Conservation (phyloP, 2,113 vertebrate genomes). For the Apodemus sylvaticus region DNA sequence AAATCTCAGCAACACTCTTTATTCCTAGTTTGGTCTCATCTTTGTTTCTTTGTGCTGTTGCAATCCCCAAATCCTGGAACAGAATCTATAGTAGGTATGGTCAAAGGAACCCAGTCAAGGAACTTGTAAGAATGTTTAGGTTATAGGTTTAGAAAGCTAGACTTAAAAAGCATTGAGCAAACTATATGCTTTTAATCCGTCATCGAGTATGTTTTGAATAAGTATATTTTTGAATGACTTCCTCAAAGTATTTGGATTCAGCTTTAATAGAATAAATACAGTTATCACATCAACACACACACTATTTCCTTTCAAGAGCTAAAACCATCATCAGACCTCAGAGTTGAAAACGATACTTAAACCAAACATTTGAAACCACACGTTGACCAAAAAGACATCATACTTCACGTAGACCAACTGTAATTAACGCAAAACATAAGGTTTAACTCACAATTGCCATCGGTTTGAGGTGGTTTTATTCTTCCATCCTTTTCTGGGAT, state of each 20-base stretch:
- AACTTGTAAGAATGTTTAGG: not conserved
- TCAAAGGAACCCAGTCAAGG: not conserved
- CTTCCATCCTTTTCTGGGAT: conserved; percentile 53
- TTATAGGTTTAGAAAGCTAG: conserved; percentile 27
- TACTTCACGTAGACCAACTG: conserved; percentile 44
- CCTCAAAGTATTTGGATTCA: conserved; percentile 43
- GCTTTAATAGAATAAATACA: conserved; percentile 54
- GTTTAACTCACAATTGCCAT: conserved; percentile 56
- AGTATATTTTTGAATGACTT: conserved; percentile 61
- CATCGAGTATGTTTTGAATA: conserved; percentile 30
- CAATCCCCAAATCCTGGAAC: not conserved
- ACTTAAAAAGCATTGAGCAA: not conserved
- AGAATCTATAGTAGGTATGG: not conserved
- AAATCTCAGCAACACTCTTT: not conserved
- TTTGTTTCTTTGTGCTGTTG: not conserved
- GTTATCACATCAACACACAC: conserved; percentile 49
- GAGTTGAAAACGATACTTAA: conserved; percentile 62
- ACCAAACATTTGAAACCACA: conserved; percentile 63
- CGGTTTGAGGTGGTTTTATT: conserved; percentile 61
- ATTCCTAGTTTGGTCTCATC: not conserved
- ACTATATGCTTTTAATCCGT: not conserved
- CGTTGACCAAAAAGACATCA: conserved; percentile 59
- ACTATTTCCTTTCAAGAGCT: conserved; percentile 50
- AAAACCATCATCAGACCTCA: conserved; percentile 58
- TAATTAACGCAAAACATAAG: conserved; percentile 71